Base-by-base conservation (phyloP, 2,797 vertebrate species). In the Hippopotamyrus pictus region DNA sequence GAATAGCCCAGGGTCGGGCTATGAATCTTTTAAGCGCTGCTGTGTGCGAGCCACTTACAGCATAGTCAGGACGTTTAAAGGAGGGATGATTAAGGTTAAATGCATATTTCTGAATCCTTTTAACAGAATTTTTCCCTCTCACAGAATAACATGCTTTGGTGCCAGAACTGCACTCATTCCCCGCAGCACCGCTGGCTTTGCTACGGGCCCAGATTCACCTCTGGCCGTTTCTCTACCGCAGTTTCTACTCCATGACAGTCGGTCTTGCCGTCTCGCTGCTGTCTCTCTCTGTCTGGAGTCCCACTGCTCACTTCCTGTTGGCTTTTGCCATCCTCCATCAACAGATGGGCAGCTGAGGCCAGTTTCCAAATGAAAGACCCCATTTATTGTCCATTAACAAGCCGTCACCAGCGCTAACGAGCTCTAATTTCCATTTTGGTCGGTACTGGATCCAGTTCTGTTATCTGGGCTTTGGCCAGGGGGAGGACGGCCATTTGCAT, bases 331-430 rank as follows among this genome's bases (percentile, higher is more conserved):
- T 65, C 88, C 91, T 33, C 91, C 91, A 93, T 92, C 94, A 93
- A 94, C 92, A 92, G 93, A 92, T 89, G 89, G 91, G 93, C 91
- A 90, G 91, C 91, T 22, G 85, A 69, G 92, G 93, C 92, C 90
- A 54, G 87, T 90, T 92, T 94, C 93, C 94, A 92, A 92, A 90
- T 86, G 79, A 33, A 69, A 48, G 50, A 92, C 92, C 92, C 89
- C 92, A 95, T 95, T 94, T 92, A 92, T 96, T 95, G 94, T 93
- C 89, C 90, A 89, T 93, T 95, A 96, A 96, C 93, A 93, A 95
- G 94, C 93, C 93, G 94, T 96, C 94, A 94, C 93, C 94, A 90
- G 90, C 92, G 91, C 93, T 95, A 95, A 96, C 89, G 90, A 96
- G 94, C 92, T 92, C 92, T 95, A 94, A 95, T 95, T 94, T 93